Conservation (phyloP, 2,797 vertebrate species). For the Silurus lanzhouensis region DNA sequence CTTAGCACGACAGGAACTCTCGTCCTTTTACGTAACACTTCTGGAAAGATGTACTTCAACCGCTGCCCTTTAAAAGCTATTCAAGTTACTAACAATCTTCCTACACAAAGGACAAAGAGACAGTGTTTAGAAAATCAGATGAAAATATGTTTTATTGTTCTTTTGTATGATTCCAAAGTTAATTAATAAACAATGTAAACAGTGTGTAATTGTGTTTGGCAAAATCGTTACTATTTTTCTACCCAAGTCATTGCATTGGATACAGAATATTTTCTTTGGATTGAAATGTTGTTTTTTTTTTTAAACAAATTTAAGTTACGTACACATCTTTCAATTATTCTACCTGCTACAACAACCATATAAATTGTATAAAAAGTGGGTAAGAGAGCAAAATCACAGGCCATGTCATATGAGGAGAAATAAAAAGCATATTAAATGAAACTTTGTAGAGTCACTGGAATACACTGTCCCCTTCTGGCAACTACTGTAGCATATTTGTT, state of each 20-base stretch:
- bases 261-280: too few relatives aligned
- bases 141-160: conserved; percentile 69
- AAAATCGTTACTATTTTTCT: conserved; percentile 37
- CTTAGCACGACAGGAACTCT: conserved; percentile 34
- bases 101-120: conserved; percentile 32
- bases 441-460: conserved; percentile 51
- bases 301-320: not conserved
- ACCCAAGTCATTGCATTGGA: not conserved
- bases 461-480: conserved; percentile 71
- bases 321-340: not conserved
- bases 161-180: conserved; percentile 55
- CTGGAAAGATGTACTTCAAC: conserved; percentile 31
- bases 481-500: conserved; percentile 53
- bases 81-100: conserved; percentile 24
- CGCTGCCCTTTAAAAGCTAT: conserved; percentile 16
- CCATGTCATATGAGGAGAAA: not conserved
- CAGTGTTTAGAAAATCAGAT: conserved; percentile 57
- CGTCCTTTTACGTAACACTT: conserved; percentile 36
- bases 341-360: not conserved
- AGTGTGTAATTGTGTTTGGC: conserved; percentile 29
- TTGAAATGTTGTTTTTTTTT: not conserved
- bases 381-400: not conserved
- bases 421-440: not conserved
- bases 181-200: conserved; percentile 28
- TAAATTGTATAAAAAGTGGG: not conserved